Evolutionary conservation across 2,888 invertebrate species (phyloP), one percentile per base, ranked within the genome.

Genomic region (Drosophila eohydei): DNA sequence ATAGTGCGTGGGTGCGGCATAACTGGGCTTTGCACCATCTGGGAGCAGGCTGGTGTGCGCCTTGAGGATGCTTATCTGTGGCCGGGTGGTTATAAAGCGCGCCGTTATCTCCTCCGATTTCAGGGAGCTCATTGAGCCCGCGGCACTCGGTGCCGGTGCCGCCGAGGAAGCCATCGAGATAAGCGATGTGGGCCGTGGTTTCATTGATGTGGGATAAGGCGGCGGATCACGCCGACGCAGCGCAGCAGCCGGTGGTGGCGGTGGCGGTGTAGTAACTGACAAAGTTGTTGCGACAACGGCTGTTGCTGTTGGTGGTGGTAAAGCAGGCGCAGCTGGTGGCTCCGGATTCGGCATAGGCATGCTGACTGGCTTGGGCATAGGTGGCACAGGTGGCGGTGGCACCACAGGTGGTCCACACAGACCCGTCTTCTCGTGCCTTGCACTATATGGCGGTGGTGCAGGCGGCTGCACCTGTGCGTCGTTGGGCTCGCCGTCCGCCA

Each of bases 11-110:
- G 94, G 94, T 14, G 93, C 93, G 3, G 94, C 94, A 89, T 94
- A 95, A 82, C 94, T 94, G 26, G 94, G 94, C 61, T 95, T 94
- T 54, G 95, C 94, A 61, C 94, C 94, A 7, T 94, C 93, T 76
- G 94, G 94, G 6, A 96, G 95, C 71, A 95, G 94, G 62, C 95
- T 95, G 0, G 96, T 95, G 91, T 96, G 96, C 11, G 96, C 96
- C 87, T 96, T 96, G 28, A 96, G 93, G 72, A 96, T 95, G 90
- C 95, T 96, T 62, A 96, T 96, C 92, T 96, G 96, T 0, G 96
- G 95, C 72, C 96, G 94, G 0, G 96, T 95, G 34, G 96, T 96
- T 40, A 97, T 96, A 77, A 96, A 96, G 74, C 96, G 94, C 0
- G 96, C 96, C 55, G 95, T 94, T 0, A 96, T 95, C 93, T 96